These are phyloP conservation scores for Ruditapes philippinarum DNA, from an alignment of 1,140 invertebrate species.

Conservation along the genomic window DNA sequence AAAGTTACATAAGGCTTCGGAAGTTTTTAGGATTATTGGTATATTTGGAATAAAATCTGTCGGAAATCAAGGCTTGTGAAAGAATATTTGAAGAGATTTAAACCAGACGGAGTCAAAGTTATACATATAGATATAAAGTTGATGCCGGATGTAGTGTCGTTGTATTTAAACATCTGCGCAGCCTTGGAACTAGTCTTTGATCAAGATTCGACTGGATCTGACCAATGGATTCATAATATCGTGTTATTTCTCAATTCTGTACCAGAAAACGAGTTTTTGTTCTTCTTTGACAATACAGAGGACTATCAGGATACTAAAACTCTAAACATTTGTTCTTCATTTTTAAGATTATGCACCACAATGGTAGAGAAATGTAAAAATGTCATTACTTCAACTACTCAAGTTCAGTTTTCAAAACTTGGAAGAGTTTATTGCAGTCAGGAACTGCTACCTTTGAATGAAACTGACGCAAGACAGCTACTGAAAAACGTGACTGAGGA, in stretches of 20 bases:
- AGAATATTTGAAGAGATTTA: conserved; percentile 2
- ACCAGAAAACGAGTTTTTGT: not conserved
- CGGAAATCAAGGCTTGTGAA: conserved; percentile 57
- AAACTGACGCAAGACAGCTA: conserved; percentile 23
- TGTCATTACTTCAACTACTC: conserved; percentile 43
- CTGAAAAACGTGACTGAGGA: conserved; percentile 2
- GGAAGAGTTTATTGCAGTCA: conserved; percentile 1
- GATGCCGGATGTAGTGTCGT: not conserved
- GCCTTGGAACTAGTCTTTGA: not conserved
- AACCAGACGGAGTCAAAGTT: not conserved
- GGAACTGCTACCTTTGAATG: conserved; percentile 19
- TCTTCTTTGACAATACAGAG: conserved; percentile 58
- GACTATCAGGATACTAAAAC: not conserved
- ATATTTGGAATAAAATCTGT: conserved; percentile 58
- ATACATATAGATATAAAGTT: conserved; percentile 20
- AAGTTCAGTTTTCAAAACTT: not conserved
- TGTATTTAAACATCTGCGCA: conserved; percentile 34
- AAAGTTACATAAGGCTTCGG: conserved; percentile 1
- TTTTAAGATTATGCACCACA: not conserved
- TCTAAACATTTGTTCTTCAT: not conserved
- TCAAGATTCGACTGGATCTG: not conserved
- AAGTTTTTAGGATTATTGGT: conserved; percentile 37
- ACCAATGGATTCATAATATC: not conserved
- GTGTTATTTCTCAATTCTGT: not conserved
- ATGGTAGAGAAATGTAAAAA: not conserved